Percentiles rank a stretch among this genome's conserved stretches.
These are phyloP conservation scores for Microtus richardsoni DNA, from an alignment of 2,113 vertebrate species.

Conservation along the genomic window DNA sequence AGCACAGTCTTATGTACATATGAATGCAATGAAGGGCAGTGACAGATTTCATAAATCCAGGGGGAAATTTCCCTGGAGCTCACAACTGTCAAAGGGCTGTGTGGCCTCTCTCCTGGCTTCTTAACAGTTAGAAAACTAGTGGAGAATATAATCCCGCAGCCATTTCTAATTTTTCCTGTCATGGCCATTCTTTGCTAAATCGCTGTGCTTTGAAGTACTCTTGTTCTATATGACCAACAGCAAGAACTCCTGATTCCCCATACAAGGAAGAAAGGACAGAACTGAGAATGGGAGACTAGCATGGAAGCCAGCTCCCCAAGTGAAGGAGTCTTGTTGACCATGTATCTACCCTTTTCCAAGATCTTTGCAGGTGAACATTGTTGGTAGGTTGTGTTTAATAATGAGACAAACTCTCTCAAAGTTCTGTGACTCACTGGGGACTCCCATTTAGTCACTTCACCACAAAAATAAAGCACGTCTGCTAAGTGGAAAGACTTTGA, in stretches of 20 bases:
- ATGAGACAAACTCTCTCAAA: neutral
- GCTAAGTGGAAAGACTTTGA: neutral
- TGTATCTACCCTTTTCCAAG: neutral
- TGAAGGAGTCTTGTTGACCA: neutral
- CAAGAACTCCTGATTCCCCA: neutral
- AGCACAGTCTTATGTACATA: neutral
- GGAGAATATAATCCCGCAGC: constrained; percentile 14
- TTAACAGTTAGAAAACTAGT: constrained; percentile 20
- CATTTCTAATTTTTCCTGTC: neutral
- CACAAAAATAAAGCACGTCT: neutral
- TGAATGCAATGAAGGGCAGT: neutral
- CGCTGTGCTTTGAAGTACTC: neutral
- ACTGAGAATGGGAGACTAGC: neutral
- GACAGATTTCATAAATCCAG: neutral
- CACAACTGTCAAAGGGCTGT: neutral
- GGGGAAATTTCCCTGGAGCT: constrained; percentile 24
- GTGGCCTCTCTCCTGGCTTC: neutral
- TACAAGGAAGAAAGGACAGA: neutral
- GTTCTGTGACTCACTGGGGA: neutral
- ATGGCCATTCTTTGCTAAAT: neutral
- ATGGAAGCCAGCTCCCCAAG: neutral
- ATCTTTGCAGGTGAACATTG: neutral
- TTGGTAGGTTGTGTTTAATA: neutral
- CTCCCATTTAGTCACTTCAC: neutral
- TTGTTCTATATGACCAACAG: neutral